phyloP scores from a whole-genome alignment of 2,888 invertebrate species.

The Artemia sinica region DNA sequence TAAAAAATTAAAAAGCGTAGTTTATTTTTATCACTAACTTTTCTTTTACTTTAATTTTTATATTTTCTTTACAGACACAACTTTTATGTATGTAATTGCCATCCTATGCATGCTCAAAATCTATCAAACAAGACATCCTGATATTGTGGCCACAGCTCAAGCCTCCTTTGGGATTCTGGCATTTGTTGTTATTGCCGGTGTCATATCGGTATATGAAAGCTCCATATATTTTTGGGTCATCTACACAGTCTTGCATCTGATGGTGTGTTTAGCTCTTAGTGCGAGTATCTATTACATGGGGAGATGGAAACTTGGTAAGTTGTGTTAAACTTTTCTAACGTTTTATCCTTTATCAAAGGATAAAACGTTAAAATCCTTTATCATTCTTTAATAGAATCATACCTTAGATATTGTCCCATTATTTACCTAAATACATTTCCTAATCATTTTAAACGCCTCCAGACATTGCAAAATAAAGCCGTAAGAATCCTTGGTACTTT shows the following conservation, averaged over 20 bases:
- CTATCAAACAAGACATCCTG: constrained; percentile 71
- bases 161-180: constrained; percentile 33
- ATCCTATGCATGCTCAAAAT: constrained; percentile 69
- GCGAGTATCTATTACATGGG: constrained; percentile 59
- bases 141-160: constrained; percentile 65
- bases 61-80: constrained; percentile 48
- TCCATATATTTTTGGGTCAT: constrained; percentile 48
- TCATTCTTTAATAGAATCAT: too few relatives aligned
- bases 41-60: too few relatives aligned
- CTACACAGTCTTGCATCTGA: constrained; percentile 51
- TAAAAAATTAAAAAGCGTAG: too few relatives aligned
- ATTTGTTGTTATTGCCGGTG: constrained; percentile 27
- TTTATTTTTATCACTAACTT: too few relatives aligned
- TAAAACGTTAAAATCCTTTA: too few relatives aligned
- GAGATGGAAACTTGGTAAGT: constrained; percentile 46
- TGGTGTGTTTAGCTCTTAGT: constrained; percentile 46
- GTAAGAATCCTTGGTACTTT: too few relatives aligned
- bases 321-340: not conserved
- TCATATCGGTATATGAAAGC: constrained; percentile 44
- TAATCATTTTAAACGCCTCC: too few relatives aligned
- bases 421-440: too few relatives aligned
- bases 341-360: too few relatives aligned
- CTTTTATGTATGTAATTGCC: constrained; percentile 81
- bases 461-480: too few relatives aligned
- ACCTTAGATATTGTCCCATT: too few relatives aligned